phyloP scores from a whole-genome alignment of 2,888 invertebrate genomes.

The Silvanus unidentatus region DNA sequence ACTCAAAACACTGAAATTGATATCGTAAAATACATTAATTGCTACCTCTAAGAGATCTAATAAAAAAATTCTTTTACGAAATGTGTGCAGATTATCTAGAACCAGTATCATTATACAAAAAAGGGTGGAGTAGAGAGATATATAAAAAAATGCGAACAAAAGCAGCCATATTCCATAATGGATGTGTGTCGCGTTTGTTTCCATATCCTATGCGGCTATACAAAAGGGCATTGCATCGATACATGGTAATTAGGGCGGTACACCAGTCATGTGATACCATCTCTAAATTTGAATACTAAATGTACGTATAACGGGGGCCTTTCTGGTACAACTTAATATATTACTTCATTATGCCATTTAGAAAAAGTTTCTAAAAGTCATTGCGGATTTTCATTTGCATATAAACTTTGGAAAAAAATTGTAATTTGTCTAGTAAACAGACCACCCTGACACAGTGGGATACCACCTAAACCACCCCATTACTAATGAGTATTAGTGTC shows the following conservation, averaged over 20 bases:
- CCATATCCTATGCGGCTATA: slow-evolving; percentile 38
- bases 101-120: slow-evolving; percentile 38
- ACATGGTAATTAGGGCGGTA: slow-evolving; percentile 45
- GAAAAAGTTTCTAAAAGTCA: background rate
- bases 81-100: slow-evolving; percentile 31
- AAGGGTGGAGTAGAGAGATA: slow-evolving; percentile 35
- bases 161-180: slow-evolving; percentile 43
- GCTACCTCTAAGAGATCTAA: too few relatives aligned
- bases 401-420: too few relatives aligned
- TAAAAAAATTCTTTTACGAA: too few relatives aligned
- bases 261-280: slow-evolving; percentile 43
- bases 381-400: background rate
- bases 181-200: slow-evolving; percentile 43
- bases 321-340: slow-evolving; percentile 24
- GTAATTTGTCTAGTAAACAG: slow-evolving; percentile 26
- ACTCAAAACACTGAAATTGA: too few relatives aligned
- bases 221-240: slow-evolving; percentile 43
- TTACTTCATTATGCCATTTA: slow-evolving; percentile 9
- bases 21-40: too few relatives aligned
- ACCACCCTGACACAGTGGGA: slow-evolving; percentile 39
- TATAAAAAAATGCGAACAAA: slow-evolving; percentile 40
- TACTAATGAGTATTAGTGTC: background rate
- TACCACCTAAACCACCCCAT: slow-evolving; percentile 8
- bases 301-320: slow-evolving; percentile 32
- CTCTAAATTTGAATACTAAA: slow-evolving; percentile 41